Percentiles rank a stretch among this genome's conserved stretches.
Evolutionary conservation across 2,888 invertebrate species (phyloP).

Genomic region (Blastobasis lacticolella): DNA sequence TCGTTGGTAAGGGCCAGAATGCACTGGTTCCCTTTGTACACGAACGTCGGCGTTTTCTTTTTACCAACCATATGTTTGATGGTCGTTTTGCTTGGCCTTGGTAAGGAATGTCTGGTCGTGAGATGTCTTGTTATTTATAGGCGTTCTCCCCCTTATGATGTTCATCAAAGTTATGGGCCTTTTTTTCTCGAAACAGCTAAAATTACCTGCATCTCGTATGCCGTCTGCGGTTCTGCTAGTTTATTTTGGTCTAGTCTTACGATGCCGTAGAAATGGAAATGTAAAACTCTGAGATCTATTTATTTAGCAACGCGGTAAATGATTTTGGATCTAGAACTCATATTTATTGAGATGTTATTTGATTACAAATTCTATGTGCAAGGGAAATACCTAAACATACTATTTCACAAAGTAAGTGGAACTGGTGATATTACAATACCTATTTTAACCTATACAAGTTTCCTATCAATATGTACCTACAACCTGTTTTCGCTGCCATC

Average conservation of each 20-base stretch:
- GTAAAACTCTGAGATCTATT: too few species aligned
- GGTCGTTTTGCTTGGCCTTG: conserved; percentile 66
- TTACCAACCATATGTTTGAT: conserved; percentile 65
- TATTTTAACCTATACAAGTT: too few species aligned
- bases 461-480: not conserved
- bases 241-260: too few species aligned
- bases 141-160: conserved; percentile 8
- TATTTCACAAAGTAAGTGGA: too few species aligned
- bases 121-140: conserved; percentile 50
- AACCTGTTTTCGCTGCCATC: not conserved
- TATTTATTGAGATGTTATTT: too few species aligned
- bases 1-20: conserved; percentile 34
- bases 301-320: too few species aligned
- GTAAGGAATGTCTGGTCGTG: conserved; percentile 51
- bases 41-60: conserved; percentile 49
- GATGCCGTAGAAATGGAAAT: too few species aligned
- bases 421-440: too few species aligned
- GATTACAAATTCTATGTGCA: too few species aligned
- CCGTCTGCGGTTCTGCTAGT: too few species aligned
- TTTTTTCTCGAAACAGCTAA: not conserved
- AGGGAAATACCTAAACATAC: too few species aligned
- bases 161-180: conserved; percentile 1
- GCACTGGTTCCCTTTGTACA: conserved; percentile 30
- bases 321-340: too few species aligned
- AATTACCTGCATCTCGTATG: not conserved